phyloP scores from a whole-genome alignment of 2,797 vertebrate species.

The Erpetoichthys calabaricus region DNA sequence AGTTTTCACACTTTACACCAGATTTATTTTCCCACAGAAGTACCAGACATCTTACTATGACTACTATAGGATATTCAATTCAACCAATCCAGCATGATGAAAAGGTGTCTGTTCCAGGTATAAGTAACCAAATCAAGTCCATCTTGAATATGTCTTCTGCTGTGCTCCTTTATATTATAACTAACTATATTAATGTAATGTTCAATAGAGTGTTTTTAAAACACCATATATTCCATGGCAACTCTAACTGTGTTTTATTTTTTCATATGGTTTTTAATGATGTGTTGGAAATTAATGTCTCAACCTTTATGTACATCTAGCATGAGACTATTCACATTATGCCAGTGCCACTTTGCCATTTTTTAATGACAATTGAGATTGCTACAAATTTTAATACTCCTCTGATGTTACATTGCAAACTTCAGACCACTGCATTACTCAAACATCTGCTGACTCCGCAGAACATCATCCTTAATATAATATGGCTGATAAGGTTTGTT shows the following conservation, averaged over 20 bases:
- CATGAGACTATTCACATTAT: no score
- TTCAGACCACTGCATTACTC: neutral
- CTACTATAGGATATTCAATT: no score
- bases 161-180: no score
- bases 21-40: no score
- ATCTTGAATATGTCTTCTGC: no score
- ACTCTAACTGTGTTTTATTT: constrained; percentile 2
- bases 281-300: neutral
- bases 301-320: neutral
- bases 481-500: neutral
- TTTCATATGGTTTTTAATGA: constrained; percentile 5
- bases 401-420: neutral
- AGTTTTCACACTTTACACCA: no score
- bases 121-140: no score
- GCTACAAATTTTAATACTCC: neutral
- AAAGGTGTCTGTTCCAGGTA: no score
- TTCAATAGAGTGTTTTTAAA: neutral
- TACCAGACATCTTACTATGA: no score
- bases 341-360: neutral
- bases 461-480: neutral
- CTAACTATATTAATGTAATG: no score
- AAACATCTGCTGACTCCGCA: neutral
- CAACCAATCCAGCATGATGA: no score
- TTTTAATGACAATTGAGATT: neutral
- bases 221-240: constrained; percentile 4